Base-by-base conservation (phyloP, 2,888 invertebrate genomes). In the Nomada goodeniana region DNA sequence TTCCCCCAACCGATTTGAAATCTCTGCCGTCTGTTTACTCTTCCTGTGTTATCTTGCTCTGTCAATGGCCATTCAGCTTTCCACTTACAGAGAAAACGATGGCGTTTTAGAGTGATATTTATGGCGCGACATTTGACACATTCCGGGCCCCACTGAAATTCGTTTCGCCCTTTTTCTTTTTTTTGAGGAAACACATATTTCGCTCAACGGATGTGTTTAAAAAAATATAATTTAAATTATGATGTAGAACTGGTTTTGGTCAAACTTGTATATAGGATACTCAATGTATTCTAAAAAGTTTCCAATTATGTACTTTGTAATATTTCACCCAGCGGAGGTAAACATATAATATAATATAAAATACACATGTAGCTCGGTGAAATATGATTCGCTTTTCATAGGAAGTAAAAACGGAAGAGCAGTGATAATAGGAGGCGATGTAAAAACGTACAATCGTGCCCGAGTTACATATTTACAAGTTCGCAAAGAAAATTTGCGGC, bases 11-110 rank as follows among this genome's bases (percentile, higher is more conserved):
- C 29, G 18, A n/a, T 67, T 76, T 71, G 50, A n/a, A 60, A n/a
- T 23, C 29, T 63, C n/a, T 26, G 52, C 26, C 26, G 26, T 59
- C 23, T 72, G 59, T 80, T 72, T 72, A 72, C 72, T 57, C 29
- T 63, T 44, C 26, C 13, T 57, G 7, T 9, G 36, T 29, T 69
- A 72, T 73, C 77, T 59, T 52, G n/a, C 65, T 23, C 73, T 52
- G 81, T 70, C 78, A 67, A 69, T 73, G 81, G 23, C 77, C 78
- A 65, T 53, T 63, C 29, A 52, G 3, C 23, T 50, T n/a, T 47
- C 15, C 47, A 15, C 53, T 18, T 13, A 9, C 44, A 73, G 68
- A 59, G 69, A 73, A 76, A 57, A 7, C 20, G 47, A 13, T 5
- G 36, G 2, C 52, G 44, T 55, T 63, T 65, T 26, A 50, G 36